Percentiles rank a stretch among this genome's conserved stretches.
Evolutionary conservation across 2,888 invertebrate species (phyloP).

Genomic region (Pseudococcus viburni): DNA sequence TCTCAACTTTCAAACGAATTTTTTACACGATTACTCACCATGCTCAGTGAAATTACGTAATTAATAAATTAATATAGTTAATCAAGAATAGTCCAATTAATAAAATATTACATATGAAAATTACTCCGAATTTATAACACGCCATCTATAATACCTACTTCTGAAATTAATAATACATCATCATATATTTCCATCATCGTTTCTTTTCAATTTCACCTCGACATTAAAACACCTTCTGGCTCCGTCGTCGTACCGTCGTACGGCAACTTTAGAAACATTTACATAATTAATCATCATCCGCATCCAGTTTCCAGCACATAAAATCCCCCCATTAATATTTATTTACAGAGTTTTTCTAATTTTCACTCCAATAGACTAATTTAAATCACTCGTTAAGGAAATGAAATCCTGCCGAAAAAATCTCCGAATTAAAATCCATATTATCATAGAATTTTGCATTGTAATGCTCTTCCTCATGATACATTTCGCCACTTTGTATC

Average conservation of each 20-base stretch:
- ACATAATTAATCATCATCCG: neutral
- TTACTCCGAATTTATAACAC: too few species aligned
- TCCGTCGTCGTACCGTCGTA: neutral
- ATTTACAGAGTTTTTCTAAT: neutral
- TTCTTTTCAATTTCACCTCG: neutral
- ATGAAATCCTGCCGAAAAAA: neutral
- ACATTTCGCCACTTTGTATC: neutral
- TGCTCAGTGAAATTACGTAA: too few species aligned
- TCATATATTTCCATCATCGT: neutral
- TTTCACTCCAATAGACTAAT: neutral
- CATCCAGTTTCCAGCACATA: neutral
- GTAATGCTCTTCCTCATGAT: neutral
- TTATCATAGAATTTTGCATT: neutral
- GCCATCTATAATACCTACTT: too few species aligned
- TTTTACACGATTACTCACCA: too few species aligned
- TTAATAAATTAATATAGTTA: too few species aligned
- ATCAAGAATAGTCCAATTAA: too few species aligned
- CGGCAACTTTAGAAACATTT: neutral
- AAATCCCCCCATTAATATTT: neutral
- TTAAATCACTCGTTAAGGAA: neutral
- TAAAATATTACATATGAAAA: too few species aligned
- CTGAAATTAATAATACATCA: too few species aligned
- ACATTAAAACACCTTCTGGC: neutral
- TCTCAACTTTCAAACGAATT: too few species aligned
- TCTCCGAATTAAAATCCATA: constrained; percentile 10